Percentiles rank a stretch among this genome's conserved stretches.
Evolutionary conservation across 1,140 invertebrate genomes (phyloP).

Genomic region (Nylanderia fulva): DNA sequence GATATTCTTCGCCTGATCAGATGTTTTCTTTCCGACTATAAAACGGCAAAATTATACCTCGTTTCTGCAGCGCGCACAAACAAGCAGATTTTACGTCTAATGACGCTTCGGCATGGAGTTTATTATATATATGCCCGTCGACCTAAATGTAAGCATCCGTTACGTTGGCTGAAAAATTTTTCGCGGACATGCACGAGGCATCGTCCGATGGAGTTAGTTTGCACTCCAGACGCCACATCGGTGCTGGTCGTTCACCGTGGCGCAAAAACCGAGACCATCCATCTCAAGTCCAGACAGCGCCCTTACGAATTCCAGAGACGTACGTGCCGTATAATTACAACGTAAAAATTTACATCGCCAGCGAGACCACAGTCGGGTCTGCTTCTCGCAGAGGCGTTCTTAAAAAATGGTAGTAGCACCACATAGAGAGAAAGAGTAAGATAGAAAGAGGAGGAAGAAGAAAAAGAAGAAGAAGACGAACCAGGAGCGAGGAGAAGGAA

Average conservation of each 20-base stretch:
- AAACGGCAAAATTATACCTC: slow-evolving; percentile 26
- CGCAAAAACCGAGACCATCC: slow-evolving; percentile 77
- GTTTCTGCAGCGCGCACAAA: slow-evolving; percentile 31
- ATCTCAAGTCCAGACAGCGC: slow-evolving; percentile 77
- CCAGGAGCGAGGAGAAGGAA: neutral
- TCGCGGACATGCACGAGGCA: slow-evolving; percentile 66
- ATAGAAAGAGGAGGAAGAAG: neutral
- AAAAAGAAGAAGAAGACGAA: neutral
- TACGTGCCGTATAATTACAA: slow-evolving; percentile 82
- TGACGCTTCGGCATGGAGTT: slow-evolving; percentile 37
- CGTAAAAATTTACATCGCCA: slow-evolving; percentile 81
- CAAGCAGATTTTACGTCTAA: slow-evolving; percentile 49
- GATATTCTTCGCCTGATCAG: neutral
- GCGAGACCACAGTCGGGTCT: slow-evolving; percentile 52
- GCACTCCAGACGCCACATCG: slow-evolving; percentile 68
- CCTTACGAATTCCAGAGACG: slow-evolving; percentile 81
- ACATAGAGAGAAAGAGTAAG: neutral
- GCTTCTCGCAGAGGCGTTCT: slow-evolving; percentile 50
- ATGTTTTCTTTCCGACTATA: neutral
- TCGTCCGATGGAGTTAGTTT: slow-evolving; percentile 66
- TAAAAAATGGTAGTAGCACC: slow-evolving; percentile 45
- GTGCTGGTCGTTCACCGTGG: slow-evolving; percentile 74
- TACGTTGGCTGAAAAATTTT: slow-evolving; percentile 65
- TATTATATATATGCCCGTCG: slow-evolving; percentile 35
- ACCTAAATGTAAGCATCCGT: slow-evolving; percentile 43